phyloP scores from a whole-genome alignment of 64 coral and sea anemone genomes.

The Pocillopora damicornis region DNA sequence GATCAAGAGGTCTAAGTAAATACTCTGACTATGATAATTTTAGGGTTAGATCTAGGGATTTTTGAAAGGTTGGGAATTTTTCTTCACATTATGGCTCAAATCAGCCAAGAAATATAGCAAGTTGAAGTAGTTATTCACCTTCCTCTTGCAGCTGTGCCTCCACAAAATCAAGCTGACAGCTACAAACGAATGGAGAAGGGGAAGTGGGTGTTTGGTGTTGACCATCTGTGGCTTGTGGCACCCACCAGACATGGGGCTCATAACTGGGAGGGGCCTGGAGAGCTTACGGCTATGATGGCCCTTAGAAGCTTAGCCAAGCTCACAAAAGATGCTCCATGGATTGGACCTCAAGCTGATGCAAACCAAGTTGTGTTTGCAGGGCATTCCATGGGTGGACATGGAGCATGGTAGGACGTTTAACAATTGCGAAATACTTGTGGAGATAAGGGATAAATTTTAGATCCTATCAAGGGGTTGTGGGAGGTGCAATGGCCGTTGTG shows the following conservation, averaged over 20 bases:
- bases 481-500: no score
- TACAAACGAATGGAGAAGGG: conserved; percentile 91
- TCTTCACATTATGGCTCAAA: no score
- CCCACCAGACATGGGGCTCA: conserved; percentile 96
- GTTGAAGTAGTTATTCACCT: not conserved
- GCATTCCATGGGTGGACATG: conserved; percentile 98
- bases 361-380: conserved; percentile 83
- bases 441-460: no score
- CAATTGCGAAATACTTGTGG: no score
- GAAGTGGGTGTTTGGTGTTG: conserved; percentile 91
- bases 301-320: conserved; percentile 62
- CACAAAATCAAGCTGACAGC: conserved; percentile 96
- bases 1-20: no score
- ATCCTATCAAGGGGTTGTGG: no score
- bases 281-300: conserved; percentile 85
- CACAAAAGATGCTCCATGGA: conserved; percentile 57
- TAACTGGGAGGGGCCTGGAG: conserved; percentile 98
- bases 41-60: no score
- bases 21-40: no score
- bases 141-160: conserved; percentile 63
- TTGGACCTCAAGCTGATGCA: conserved; percentile 64
- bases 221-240: conserved; percentile 87
- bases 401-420: conserved; percentile 66
- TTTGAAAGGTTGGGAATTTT: no score
- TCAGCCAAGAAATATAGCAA: no score